Evolutionary conservation across 1,140 invertebrate species (phyloP).

Genomic region (Elysia chlorotica): DNA sequence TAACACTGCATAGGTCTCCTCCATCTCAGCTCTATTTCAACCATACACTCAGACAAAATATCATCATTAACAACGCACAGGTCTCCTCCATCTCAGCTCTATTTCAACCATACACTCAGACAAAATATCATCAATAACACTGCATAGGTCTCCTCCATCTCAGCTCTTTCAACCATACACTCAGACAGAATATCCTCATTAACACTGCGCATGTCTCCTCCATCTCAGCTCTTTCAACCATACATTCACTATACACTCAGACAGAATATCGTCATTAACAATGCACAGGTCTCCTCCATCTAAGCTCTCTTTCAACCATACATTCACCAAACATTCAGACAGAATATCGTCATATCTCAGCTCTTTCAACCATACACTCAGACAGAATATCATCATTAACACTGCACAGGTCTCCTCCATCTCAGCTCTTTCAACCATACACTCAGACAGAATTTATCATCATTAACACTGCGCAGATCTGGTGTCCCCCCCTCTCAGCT

Average conservation of each 20-base stretch:
- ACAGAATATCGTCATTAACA: not conserved
- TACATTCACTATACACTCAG: too few relatives aligned
- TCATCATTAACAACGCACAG: too few relatives aligned
- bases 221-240: conserved; percentile 31
- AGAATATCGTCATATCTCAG: not conserved
- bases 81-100: too few relatives aligned
- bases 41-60: not conserved
- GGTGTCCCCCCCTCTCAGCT: too few relatives aligned
- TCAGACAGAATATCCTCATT: not conserved
- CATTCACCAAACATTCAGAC: not conserved
- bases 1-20: not conserved
- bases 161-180: not conserved
- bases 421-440: not conserved
- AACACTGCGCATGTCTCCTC: not conserved
- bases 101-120: not conserved
- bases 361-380: not conserved
- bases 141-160: not conserved
- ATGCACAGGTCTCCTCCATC: too few relatives aligned
- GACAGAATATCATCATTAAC: not conserved
- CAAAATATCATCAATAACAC: not conserved
- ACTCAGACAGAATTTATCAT: not conserved
- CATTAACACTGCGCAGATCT: not conserved
- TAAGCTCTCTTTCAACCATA: too few relatives aligned
- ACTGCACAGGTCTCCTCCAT: not conserved
- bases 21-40: conserved; percentile 29